phyloP scores from a whole-genome alignment of 2,797 vertebrate genomes.

The Macroramphosus scolopax region DNA sequence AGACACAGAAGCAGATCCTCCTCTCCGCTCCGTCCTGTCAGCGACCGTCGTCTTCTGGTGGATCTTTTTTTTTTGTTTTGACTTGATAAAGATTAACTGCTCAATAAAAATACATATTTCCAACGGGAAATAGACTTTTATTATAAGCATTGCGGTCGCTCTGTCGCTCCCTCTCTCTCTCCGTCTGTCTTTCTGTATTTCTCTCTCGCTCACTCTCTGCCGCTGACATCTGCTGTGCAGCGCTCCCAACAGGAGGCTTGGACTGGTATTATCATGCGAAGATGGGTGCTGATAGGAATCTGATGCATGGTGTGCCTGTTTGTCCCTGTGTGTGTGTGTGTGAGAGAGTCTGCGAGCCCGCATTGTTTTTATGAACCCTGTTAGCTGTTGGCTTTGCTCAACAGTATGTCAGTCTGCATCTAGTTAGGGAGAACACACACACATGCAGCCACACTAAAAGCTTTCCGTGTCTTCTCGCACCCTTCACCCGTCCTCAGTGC shows the following conservation, averaged over 20 bases:
- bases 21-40: neutral
- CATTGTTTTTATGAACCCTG: conserved; percentile 79
- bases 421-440: conserved; percentile 61
- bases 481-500: conserved; percentile 77
- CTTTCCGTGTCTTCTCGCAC: conserved; percentile 52
- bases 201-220: neutral
- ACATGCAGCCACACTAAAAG: conserved; percentile 36
- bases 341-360: conserved; percentile 5
- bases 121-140: neutral
- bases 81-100: neutral
- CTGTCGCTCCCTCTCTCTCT: neutral
- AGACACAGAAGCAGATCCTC: conserved; percentile 5
- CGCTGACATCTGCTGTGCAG: conserved; percentile 58
- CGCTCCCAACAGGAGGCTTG: conserved; percentile 52
- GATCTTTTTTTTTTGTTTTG: neutral
- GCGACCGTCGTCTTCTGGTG: neutral
- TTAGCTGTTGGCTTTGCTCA: conserved; percentile 76
- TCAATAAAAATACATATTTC: neutral
- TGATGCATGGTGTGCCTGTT: conserved; percentile 39
- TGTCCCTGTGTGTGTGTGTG: conserved; percentile 28
- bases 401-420: conserved; percentile 59
- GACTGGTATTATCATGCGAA: conserved; percentile 32
- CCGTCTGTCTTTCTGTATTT: neutral
- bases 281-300: conserved; percentile 55
- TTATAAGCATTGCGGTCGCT: neutral